Base-by-base conservation (phyloP, 2,113 vertebrate genomes). In the Anolis sagrei region DNA sequence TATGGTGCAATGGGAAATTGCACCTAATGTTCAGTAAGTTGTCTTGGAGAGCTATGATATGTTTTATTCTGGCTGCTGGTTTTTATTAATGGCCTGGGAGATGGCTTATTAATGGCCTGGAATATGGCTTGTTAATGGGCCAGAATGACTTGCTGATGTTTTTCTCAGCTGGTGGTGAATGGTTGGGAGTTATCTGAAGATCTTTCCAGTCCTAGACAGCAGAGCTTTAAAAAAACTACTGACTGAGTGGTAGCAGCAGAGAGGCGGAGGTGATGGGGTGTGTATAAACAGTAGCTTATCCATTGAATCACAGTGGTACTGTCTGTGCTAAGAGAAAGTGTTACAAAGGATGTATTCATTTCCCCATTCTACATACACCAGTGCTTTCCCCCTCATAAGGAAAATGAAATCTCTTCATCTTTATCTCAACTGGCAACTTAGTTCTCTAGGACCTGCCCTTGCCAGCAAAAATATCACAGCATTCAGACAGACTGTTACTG, bases 1-100 rank as follows among this genome's bases (percentile, higher is more conserved):
- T 7, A 14, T 25, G 88, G 85, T 85, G 21, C 75, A 87, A 61
- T 58, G 81, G 36, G 14, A 19, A 58, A 10, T 54, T 82, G n/a
- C 66, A 70, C 14, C n/a, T 34, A 54, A 54, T 51, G n/a, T 54
- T 73, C 44, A 68, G 39, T 10, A 76, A 23, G 11, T 49, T 64
- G 25, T 76, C 62, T 66, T 76, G n/a, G 34, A 49, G 13, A 64
- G 49, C 5, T 54, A 27, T 82, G 44, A n/a, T 82, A 69, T 27
- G 1, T 81, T 76, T 79, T 32, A 48, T 66, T 81, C 44, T 21
- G 62, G 62, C 62, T 81, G 25, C 66, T 19, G 25, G 34, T 18
- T 83, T 18, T 83, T 74, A 23, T 70, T 49, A 81, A 70, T 36
- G 64, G n/a, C n/a, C 49, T 23, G 34, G 68, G n/a, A 29, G 49